Percentiles rank a stretch among this genome's conserved stretches.
Evolutionary conservation across 2,113 vertebrate species (phyloP).

Genomic region (Indri indri): DNA sequence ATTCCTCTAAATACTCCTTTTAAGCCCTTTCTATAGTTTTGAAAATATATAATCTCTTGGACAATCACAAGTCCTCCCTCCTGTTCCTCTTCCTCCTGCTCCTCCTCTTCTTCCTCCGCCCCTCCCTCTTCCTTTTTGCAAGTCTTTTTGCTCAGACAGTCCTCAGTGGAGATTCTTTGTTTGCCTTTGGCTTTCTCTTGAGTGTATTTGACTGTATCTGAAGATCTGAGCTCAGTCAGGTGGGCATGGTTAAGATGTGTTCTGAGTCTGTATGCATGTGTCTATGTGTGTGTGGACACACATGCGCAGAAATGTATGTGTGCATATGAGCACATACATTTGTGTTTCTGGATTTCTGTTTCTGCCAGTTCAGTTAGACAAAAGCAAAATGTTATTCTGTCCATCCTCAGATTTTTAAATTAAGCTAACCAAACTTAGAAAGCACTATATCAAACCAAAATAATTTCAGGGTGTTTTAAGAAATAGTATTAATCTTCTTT

Average conservation of each 20-base stretch:
- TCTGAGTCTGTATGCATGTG: neutral
- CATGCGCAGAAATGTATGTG: neutral
- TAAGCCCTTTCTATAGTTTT: neutral
- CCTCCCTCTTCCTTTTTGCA: neutral
- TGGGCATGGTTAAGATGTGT: neutral
- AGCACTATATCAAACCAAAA: neutral
- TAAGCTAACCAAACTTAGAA: slow-evolving; percentile 5
- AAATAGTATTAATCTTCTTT: slow-evolving; percentile 2
- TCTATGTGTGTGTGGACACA: accelerated
- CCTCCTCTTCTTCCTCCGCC: neutral
- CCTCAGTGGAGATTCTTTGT: neutral
- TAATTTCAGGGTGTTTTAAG: neutral
- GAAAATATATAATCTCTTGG: neutral
- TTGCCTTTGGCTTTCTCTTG: neutral
- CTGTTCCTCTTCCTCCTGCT: neutral
- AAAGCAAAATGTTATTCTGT: slow-evolving; percentile 2
- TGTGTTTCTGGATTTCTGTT: neutral
- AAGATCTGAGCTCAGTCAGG: neutral
- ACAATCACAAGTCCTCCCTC: neutral
- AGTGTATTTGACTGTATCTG: neutral
- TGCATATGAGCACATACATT: neutral
- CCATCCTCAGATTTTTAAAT: slow-evolving; percentile 5
- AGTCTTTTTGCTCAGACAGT: neutral
- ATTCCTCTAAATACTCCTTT: neutral
- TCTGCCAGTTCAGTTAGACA: neutral